A percentile compares a stretch with the other conserved stretches of the same genome.
Conservation (phyloP, 2,113 vertebrate genomes). For the Stercorarius parasiticus region DNA sequence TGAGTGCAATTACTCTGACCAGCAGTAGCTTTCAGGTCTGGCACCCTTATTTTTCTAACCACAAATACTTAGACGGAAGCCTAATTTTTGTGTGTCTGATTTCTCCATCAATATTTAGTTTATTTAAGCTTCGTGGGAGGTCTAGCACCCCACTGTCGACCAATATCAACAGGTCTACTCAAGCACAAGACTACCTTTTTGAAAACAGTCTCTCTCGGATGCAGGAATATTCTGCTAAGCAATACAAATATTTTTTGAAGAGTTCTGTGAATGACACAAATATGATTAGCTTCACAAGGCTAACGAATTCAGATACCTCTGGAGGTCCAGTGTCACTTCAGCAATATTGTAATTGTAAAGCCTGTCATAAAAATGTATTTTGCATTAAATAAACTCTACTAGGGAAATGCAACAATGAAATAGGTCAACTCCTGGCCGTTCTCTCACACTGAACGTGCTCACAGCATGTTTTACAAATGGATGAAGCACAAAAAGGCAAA, state of each 20-base stretch:
- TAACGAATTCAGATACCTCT: conserved; percentile 50
- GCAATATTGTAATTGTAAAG: conserved; percentile 40
- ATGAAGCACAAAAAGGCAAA: conserved; percentile 20
- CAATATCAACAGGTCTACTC: conserved; percentile 14
- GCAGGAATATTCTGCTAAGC: conserved; percentile 14
- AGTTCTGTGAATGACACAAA: conserved; percentile 30
- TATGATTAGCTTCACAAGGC: conserved; percentile 10
- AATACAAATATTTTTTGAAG: conserved; percentile 12
- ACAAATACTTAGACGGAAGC: conserved; percentile 63
- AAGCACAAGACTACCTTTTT: conserved; percentile 27
- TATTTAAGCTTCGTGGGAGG: conserved; percentile 54
- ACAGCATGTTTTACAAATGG: not conserved
- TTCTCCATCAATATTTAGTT: conserved; percentile 64
- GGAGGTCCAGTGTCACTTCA: conserved; percentile 4
- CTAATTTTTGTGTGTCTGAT: conserved; percentile 42
- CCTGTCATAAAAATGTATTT: conserved; percentile 46
- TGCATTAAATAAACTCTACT: conserved; percentile 42
- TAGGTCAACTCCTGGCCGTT: not conserved
- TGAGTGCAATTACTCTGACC: conserved; percentile 44
- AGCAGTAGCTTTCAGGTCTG: conserved; percentile 34
- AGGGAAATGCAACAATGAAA: conserved; percentile 33
- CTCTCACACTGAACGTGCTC: conserved; percentile 9
- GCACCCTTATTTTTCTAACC: conserved; percentile 48
- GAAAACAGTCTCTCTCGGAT: not conserved
- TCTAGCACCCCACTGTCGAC: conserved; percentile 3